phyloP scores from a whole-genome alignment of 2,113 vertebrate genomes.

The Ptychochromis oligacanthus region DNA sequence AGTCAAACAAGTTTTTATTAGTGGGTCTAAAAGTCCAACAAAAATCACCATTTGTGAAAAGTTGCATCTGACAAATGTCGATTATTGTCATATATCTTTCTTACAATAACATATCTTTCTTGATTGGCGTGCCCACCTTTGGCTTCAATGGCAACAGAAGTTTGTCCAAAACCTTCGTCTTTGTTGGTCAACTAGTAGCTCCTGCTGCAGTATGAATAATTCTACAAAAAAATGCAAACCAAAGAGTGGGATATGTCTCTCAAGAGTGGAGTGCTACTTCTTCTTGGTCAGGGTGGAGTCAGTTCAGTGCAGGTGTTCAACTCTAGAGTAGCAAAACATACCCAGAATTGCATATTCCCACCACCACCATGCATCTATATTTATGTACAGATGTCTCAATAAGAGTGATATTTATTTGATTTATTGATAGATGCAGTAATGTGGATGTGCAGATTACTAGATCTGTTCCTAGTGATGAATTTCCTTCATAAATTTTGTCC shows the following conservation, averaged over 20 bases:
- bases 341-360: not conserved
- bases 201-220: not conserved
- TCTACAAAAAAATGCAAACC: not conserved
- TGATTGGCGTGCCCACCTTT: not conserved
- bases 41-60: not conserved
- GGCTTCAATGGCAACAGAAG: not conserved
- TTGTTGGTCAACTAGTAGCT: not conserved
- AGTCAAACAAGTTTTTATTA: not conserved
- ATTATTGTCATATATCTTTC: not conserved
- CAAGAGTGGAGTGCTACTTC: not conserved
- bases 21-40: not conserved
- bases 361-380: not conserved
- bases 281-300: not conserved
- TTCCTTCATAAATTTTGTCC: not conserved
- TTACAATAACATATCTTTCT: not conserved
- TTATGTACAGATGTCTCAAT: not conserved
- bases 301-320: not conserved
- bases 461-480: not conserved
- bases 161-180: not conserved
- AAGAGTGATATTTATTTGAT: too few species aligned
- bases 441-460: not conserved
- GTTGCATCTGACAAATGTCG: not conserved
- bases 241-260: not conserved
- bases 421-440: too few species aligned
- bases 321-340: not conserved